Evolutionary conservation across 2,113 vertebrate species (phyloP), one percentile per base, ranked within the genome.

Genomic region (Spea multiplicata): DNA sequence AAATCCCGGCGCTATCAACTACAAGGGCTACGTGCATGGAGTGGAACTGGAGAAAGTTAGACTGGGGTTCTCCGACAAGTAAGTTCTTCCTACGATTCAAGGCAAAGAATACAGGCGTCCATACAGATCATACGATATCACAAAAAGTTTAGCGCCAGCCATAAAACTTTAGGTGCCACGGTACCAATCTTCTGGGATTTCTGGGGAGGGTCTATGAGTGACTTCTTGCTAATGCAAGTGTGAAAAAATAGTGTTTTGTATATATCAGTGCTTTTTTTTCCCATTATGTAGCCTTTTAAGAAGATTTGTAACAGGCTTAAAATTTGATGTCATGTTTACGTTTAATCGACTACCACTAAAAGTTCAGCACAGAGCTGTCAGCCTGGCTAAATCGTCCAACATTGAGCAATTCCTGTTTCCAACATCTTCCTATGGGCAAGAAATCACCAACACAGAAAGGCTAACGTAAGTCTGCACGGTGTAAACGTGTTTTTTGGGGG

Each of bases 291-390:
- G 97, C 69, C 87, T 99, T 81, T 3, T 88, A 64, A 55, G 45
- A 17, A 81, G 44, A 44, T 97, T 97, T 74, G 71, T 95, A 44
- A 81, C 88, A 0, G 89, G 91, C 0, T 86, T 96, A 90, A 91
- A 74, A 79, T 99, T 98, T 44, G 87, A 87, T 0, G 93, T 99
- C 81, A 93, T 93, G 78, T 99, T 99, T 84, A 94, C 89, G 55
- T 83, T 98, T 86, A 95, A 71, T 86, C 94, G 83, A 5, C 7
- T 96, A 79, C 90, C 89, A 0, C 48, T 96, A 81, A 91, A 83
- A 30, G 74, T 96, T 4, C 93, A 96, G 89, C 95, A 98, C 73
- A 89, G 96, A 5, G 95, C 97, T 0, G 88, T 86, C 3, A 80
- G 84, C 3, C 80, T 96, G 83, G 94, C 93, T 0, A 4, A 0